Evolutionary conservation across 2,888 invertebrate genomes (phyloP).

Genomic region (Drosophila barbarae): DNA sequence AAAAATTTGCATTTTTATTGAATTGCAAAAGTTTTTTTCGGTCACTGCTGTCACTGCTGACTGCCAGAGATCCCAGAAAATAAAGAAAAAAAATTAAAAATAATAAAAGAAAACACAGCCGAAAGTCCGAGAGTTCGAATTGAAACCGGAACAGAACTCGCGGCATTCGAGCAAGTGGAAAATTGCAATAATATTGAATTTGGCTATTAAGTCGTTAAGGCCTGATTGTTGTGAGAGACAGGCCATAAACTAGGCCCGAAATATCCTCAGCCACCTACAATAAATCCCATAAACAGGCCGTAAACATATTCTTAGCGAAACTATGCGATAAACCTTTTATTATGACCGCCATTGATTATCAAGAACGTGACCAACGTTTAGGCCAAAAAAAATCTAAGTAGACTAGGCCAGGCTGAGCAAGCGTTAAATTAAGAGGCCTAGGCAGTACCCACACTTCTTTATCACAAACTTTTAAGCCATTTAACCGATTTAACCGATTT

Average conservation of each 20-base stretch:
- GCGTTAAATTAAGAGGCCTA: constrained; percentile 51
- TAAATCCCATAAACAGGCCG: constrained; percentile 18
- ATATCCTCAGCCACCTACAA: constrained; percentile 14
- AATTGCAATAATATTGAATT: constrained; percentile 71
- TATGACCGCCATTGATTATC: constrained; percentile 61
- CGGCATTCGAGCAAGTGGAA: constrained; percentile 57
- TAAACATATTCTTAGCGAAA: constrained; percentile 12
- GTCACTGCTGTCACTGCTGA: constrained; percentile 52
- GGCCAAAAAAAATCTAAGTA: constrained; percentile 1
- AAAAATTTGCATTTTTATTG: constrained; percentile 72
- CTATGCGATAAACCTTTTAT: constrained; percentile 38
- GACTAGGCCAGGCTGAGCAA: constrained; percentile 40
- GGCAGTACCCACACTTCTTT: constrained; percentile 37
- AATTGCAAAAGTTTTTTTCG: constrained; percentile 70
- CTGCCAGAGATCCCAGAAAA: constrained; percentile 18
- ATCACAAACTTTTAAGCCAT: constrained; percentile 73
- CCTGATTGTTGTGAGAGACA: constrained; percentile 34
- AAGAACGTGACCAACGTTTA: constrained; percentile 53
- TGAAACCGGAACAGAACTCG: constrained; percentile 14
- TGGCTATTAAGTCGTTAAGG: constrained; percentile 71
- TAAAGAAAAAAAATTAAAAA: neutral
- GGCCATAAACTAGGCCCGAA: constrained; percentile 26
- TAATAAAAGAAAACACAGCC: constrained; percentile 1
- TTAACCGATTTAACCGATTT: constrained; percentile 73
- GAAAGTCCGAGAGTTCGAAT: constrained; percentile 14